Evolutionary conservation across 2,113 vertebrate genomes (phyloP), one percentile per base, ranked within the genome.

Genomic region (Dinomys branickii): DNA sequence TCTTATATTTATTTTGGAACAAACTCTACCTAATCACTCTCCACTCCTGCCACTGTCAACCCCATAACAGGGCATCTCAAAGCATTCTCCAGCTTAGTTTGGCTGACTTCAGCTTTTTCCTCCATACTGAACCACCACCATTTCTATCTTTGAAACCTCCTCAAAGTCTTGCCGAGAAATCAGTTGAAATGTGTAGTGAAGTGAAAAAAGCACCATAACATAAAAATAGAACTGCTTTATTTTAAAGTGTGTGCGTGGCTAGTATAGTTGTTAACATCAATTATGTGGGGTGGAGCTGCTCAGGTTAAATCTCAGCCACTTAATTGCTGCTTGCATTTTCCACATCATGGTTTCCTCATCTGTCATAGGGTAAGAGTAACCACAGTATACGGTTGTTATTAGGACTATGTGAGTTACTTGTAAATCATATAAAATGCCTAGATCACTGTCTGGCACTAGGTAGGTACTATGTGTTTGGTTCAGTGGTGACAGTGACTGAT

Each of bases 111-210:
- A 87, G 35, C 1, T 52, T 56, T 77, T 95, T 86, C 28, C 28
- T 92, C 52, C 69, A 90, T 22, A 84, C 61, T 80, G 75, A 84
- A 65, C 65, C 7, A 61, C 5, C 65, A 61, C 78, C 44, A 33
- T 92, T 94, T 88, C 4, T 1, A 67, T 83, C 26, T 92, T 90
- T 75, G 69, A 88, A 92, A 89, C 19, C 58, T 17, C 77, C 80
- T 86, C 73, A 84, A 83, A 86, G 47, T 19, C 59, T 83, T 69
- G 90, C 11, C 35, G 71, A 94, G 47, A 73, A 54, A 56, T 28
- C 38, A 83, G 75, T 78, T 52, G 65, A 38, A 41, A 75, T 56
- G 30, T 73, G 26, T 65, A 67, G 50, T 47, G 11, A 87, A 80
- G 41, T 92, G 17, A 80, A 50, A 88, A 71, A 83, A 78, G 38